Base-by-base conservation (phyloP, 2,888 invertebrate genomes). In the Disparrhopalites patrizii region DNA sequence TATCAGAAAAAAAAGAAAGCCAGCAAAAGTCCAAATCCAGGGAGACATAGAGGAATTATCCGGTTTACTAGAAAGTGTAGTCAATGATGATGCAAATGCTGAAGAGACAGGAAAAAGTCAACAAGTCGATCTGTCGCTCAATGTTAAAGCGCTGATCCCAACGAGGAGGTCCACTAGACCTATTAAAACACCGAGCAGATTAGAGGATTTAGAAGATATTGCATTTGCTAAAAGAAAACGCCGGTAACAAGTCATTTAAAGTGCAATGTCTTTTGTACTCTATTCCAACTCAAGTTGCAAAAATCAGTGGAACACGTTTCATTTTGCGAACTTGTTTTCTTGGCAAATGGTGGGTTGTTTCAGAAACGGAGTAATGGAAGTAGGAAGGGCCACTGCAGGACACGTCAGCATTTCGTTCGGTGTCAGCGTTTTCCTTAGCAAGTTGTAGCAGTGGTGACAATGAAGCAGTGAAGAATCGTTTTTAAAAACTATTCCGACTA, bases 81-180 rank as follows among this genome's bases (percentile, higher is more conserved):
- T 7, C n/a, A 23, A 25, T 47, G 25, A 25, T 47, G 47, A 25
- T 15, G 20, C 47, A 20, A 47, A 25, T 23, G 23, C 8, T 3
- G 2, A 2, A 47, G 20, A 8, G 13, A 47, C 3, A 23, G 10
- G 8, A 47, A 47, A 43, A 28, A 4, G n/a, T 52, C 7, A 15
- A 28, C 27, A 54, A 30, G 54, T 30, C 7, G 43, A 10, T 33
- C 3, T 28, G 18, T 25, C 33, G 25, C 13, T 13, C 20, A 18
- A 58, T n/a, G 18, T 40, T 58, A 10, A 18, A 18, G 30, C 1
- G 5, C n/a, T 28, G 25, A 8, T 23, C 47, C 58, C 63, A 1
- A 58, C 58, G 0, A 51, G 67, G 28, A 40, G 67, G 13, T 67
- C 67, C 8, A 54, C 64, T 31, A 28, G 67, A 43, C 67, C 67